Percentiles rank a stretch among this genome's conserved stretches.
Evolutionary conservation across 1,140 invertebrate genomes (phyloP).

Genomic region (Drosophila sp.): DNA sequence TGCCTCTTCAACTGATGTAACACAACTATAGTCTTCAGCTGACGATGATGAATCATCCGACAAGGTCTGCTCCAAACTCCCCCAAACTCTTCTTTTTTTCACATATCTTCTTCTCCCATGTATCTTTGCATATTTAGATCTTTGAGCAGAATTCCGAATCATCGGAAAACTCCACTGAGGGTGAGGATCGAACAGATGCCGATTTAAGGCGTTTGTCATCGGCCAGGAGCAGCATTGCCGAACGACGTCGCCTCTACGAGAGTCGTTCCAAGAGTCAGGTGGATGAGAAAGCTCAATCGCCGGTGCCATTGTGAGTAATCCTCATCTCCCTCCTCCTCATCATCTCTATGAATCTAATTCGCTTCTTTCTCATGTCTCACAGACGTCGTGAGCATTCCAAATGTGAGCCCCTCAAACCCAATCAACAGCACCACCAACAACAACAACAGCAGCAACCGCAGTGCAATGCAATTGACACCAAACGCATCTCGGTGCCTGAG

Average conservation of each 20-base stretch:
- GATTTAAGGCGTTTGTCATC: constrained; percentile 81
- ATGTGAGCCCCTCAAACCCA: constrained; percentile 67
- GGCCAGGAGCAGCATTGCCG: constrained; percentile 89
- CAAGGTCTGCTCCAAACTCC: constrained; percentile 64
- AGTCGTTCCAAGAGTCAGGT: constrained; percentile 86
- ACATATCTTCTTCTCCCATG: neutral
- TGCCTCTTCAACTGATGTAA: constrained; percentile 34
- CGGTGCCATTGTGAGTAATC: constrained; percentile 86
- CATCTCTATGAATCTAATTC: neutral
- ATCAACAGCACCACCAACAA: constrained; percentile 43
- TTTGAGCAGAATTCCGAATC: constrained; percentile 82
- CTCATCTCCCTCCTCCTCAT: neutral
- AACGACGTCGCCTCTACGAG: constrained; percentile 90
- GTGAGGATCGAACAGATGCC: constrained; percentile 78
- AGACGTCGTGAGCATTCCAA: constrained; percentile 78
- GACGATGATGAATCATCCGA: constrained; percentile 82
- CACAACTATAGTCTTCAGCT: constrained; percentile 71
- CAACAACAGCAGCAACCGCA: constrained; percentile 29
- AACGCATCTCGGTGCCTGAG: constrained; percentile 79
- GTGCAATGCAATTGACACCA: constrained; percentile 50
- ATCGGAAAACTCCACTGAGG: constrained; percentile 79
- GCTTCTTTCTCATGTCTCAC: neutral
- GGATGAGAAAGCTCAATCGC: constrained; percentile 88
- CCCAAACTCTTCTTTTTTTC: neutral
- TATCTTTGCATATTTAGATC: constrained; percentile 45